These are phyloP conservation scores for Drosophila merina DNA, from an alignment of 2,888 invertebrate species.

Conservation along the genomic window DNA sequence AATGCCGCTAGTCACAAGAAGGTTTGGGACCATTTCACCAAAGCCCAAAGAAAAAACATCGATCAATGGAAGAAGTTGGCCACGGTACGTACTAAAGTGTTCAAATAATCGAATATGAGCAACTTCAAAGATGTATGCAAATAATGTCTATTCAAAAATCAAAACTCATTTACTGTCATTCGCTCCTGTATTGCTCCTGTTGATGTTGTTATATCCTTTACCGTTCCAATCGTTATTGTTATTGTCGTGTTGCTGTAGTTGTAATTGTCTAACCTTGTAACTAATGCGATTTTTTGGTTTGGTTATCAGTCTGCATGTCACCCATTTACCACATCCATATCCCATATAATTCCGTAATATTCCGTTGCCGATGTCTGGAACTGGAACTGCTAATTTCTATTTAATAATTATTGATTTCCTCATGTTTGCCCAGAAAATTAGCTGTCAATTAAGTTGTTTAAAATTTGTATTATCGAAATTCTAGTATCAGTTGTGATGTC, in stretches of 20 bases:
- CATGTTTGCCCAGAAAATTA: conserved; percentile 24
- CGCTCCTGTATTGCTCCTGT: conserved; percentile 23
- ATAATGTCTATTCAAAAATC: conserved; percentile 20
- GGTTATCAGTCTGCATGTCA: conserved; percentile 33
- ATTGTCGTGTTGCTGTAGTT: conserved; percentile 9
- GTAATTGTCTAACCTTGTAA: conserved; percentile 20
- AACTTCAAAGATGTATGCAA: conserved; percentile 40
- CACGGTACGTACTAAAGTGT: conserved; percentile 89
- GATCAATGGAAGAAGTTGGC: conserved; percentile 99
- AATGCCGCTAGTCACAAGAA: conserved; percentile 97
- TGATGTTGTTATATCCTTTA: conserved; percentile 10
- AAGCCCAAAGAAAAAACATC: conserved; percentile 99
- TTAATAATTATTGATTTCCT: conserved; percentile 37
- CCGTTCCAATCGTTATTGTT: conserved; percentile 12
- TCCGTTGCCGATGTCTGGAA: conserved; percentile 7
- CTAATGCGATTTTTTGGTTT: conserved; percentile 31
- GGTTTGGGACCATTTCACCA: conserved; percentile 99
- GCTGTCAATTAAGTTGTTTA: conserved; percentile 27
- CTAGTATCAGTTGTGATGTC: conserved; percentile 16
- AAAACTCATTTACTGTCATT: conserved; percentile 16
- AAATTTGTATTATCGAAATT: conserved; percentile 23
- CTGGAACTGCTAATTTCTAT: conserved; percentile 33
- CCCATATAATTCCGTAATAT: conserved; percentile 5
- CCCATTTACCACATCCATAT: conserved; percentile 12
- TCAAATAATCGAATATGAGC: conserved; percentile 64